Evolutionary conservation across 2,113 vertebrate species (phyloP), one percentile per base, ranked within the genome.

Genomic region (Oreochromis niloticus): DNA sequence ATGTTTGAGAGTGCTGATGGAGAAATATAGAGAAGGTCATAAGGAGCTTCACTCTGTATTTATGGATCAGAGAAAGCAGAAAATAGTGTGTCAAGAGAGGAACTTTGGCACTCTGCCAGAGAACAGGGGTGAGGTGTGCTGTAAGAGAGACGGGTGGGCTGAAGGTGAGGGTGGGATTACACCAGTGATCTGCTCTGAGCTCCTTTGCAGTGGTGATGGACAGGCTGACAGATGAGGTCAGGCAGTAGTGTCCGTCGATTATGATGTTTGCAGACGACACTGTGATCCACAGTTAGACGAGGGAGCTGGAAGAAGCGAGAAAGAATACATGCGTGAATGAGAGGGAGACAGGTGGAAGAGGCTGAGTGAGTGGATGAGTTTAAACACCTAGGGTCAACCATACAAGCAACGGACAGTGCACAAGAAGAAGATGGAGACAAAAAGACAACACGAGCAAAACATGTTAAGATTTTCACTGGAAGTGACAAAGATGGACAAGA

Each of bases 401-500:
- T 63, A 36, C 59, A 19, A 63, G 59, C 59, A 0, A 36, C 0
- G 0, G 17, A 19, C 59, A n/a, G 59, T 7, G 59, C 9, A 63
- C 30, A 34, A 63, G 32, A 63, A 63, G 59, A 34, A 19, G 32
- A 63, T 63, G 32, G 32, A 36, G 59, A n/a, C 2, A n/a, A 36
- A 63, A 63, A 36, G 59, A 63, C 59, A 63, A 36, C 3, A 63
- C 9, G 3, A 63, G 0, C 32, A 34, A 34, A 63, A 36, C 16
- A 63, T 34, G 59, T 63, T 34, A 63, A 63, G 59, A 63, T 34
- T 63, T 63, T 63, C 59, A 34, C 59, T 63, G 59, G 59, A 63
- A 0, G 16, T 63, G 59, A 63, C 9, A 34, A 63, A 36, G 59
- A 36, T 34, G 59, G 59, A 36, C 6, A 63, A 63, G 59, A 63